Evolutionary conservation across 1,140 invertebrate genomes (phyloP), one percentile per base, ranked within the genome.

Genomic region (Nasonia giraulti): DNA sequence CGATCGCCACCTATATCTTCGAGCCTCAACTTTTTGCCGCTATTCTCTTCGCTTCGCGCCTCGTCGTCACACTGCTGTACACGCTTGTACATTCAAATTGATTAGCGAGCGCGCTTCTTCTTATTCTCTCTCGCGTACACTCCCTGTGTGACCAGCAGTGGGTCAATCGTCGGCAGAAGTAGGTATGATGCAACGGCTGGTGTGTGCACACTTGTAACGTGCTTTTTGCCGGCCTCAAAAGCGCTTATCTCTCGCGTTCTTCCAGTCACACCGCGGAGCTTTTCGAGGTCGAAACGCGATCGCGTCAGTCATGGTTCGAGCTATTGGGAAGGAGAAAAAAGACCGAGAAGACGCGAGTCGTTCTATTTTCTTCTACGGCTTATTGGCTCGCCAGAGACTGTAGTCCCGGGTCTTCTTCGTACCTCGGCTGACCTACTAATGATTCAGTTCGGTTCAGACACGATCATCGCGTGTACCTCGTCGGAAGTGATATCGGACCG

Each of bases 181-280:
- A 37, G 33, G 40, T 44, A 44, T 83, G 50, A 83, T 77, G 82
- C 76, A 83, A 83, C 50, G n/a, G 40, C 5, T 8, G 8, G 37
- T 55, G 12, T 62, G n/a, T 62, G n/a, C 11, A 14, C 17, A 55
- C 50, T 20, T 20, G 50, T 27, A 62, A 31, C 50, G 50, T 31
- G 23, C 31, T 62, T 78, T 78, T 78, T 62, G 10, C 31, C 47
- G 75, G 47, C 17, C 12, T 14, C 50, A 55, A 55, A 20, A 55
- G 10, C 12, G 31, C 37, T 62, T 62, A 62, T 62, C 20, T 20
- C 20, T 62, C 17, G 33, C 5, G 27, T 27, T 27, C 27, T 20
- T 4, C 3, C 17, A 62, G 14, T 62, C 17, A 62, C 20, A 20
- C 0, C 55, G 17, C 6, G 6, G 20, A 62, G 55, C 55, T 62